Evolutionary conservation across 2,113 vertebrate species (phyloP).

Genomic region (Lycaon pictus): DNA sequence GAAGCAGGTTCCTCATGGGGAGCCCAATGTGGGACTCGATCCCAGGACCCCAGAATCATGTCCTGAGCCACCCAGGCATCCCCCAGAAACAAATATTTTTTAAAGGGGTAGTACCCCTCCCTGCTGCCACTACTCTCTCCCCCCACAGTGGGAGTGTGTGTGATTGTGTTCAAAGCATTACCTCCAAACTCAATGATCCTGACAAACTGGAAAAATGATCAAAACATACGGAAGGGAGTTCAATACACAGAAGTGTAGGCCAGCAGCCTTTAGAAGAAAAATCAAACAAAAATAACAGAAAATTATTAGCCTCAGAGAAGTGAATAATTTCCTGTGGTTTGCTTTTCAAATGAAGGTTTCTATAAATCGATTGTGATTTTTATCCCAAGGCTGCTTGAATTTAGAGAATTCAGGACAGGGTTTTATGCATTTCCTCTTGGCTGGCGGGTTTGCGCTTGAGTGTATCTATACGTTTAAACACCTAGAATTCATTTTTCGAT

Average conservation of each 20-base stretch:
- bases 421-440: neutral
- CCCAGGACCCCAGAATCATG: too few species aligned
- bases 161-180: neutral
- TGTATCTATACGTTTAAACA: constrained; percentile 59
- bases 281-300: constrained; percentile 72
- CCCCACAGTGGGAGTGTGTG: neutral
- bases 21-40: too few species aligned
- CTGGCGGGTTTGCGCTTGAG: neutral
- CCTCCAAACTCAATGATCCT: neutral
- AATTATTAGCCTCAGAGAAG: constrained; percentile 69
- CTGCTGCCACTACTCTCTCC: neutral
- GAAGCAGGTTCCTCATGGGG: too few species aligned
- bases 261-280: constrained; percentile 60
- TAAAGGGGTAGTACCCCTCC: neutral
- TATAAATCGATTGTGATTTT: constrained; percentile 45
- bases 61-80: too few species aligned
- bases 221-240: neutral
- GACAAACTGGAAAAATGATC: constrained; percentile 29
- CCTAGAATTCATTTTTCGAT: constrained; percentile 60
- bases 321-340: constrained; percentile 73
- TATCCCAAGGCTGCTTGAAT: constrained; percentile 53
- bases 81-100: neutral
- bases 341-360: constrained; percentile 63
- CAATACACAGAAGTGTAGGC: neutral
- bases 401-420: constrained; percentile 20